Base-by-base conservation (phyloP, 2,797 vertebrate genomes). In the Enteromius anoplus region DNA sequence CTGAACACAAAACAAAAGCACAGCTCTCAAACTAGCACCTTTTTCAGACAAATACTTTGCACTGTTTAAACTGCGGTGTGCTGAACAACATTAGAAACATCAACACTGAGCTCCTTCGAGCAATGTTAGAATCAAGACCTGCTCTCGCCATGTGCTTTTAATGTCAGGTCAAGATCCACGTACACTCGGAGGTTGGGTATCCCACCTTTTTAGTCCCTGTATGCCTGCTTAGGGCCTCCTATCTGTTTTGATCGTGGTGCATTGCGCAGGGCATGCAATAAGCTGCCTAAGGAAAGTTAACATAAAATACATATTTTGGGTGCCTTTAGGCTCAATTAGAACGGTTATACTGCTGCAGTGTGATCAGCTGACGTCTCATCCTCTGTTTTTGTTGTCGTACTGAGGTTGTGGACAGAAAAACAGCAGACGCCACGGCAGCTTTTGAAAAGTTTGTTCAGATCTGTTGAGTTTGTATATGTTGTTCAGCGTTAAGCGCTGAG, bases 391-490 rank as follows among this genome's bases (percentile, higher is more conserved):
- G 42, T n/a, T 3, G 0, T 21, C 45, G 9, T 11, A 29, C 19
- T 21, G 19, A 12, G 19, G 45, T 75, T 65, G 26, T 78, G 64
- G 29, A 49, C 49, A 12, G 64, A 40, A 80, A 68, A 40, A 19
- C 47, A 80, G 26, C 21, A 4, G 34, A 7, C 14, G n/a, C 55
- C 73, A 58, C 53, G 34, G 42, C 53, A 66, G 58, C 15, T 49
- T 65, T 82, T 75, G 60, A 0, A 55, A 64, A 64, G 60, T 64
- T 17, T 5, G 5, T 75, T 51, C 15, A 42, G 19, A 75, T 32
- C 26, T 26, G 90, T 90, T 90, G 87, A 83, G 85, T 88, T 91
- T 88, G 78, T 89, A 86, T 82, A 65, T 80, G 84, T 89, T 91
- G 87, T 90, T 92, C 81, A 86, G 71, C 80, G 79, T 79, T 68